Base-by-base conservation (phyloP, 2,113 vertebrate species). In the Periophthalmodon schlosseri region DNA sequence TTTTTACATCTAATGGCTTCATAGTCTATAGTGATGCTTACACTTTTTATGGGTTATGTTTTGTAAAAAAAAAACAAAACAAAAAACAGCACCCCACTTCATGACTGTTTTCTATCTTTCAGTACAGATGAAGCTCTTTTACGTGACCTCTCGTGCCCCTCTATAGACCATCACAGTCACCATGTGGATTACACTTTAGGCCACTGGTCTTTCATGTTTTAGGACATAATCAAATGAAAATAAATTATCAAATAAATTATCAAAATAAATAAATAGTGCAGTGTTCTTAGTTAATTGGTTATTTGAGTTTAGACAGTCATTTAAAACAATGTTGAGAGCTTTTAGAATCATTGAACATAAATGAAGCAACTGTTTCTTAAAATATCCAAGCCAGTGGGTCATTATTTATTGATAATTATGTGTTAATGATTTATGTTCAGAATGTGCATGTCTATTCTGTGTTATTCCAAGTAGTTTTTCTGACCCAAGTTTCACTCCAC, bases 81-180 rank as follows among this genome's bases (percentile, higher is more conserved):
- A 39, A 7, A 39, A 39, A 39, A n/a, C 6, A 3, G 74, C 82
- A 23, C 66, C 75, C 73, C 21, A 4, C 85, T 80, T 83, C 84
- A 86, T 81, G 86, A 80, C 79, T 81, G 79, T 85, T 77, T 83
- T 54, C 69, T 71, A 78, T 82, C 80, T 76, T 70, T 79, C 74
- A 8, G 2, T 83, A 68, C 70, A 74, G 64, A 90, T 88, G 91
- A 87, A 84, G 76, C 78, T 89, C 81, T 81, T 86, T 89, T 91
- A 90, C 63, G 58, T 88, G 90, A 90, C 81, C 65, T 68, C 66
- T 80, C 69, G 69, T 78, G 65, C 79, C 69, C 54, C 54, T 16
- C 24, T 33, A 23, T 12, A 36, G 33, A 64, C 36, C 66, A 14
- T 73, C 58, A 73, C 64, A 63, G 34, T 16, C 2, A 28, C 79